These are phyloP conservation scores for Antedon mediterranea DNA, from an alignment of 53 echinoderm and acorn worm species.

Conservation along the genomic window DNA sequence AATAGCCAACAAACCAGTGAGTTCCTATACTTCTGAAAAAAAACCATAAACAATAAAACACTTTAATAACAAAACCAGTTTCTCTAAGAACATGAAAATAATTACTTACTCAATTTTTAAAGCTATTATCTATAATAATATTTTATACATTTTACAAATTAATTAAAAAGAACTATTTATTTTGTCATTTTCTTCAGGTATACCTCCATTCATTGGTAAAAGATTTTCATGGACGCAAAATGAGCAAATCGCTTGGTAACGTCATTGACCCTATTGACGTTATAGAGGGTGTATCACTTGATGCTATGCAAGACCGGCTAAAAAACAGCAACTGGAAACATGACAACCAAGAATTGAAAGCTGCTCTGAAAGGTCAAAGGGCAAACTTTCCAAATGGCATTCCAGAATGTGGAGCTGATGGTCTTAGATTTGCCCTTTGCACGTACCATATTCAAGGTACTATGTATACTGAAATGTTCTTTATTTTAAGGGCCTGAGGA, in stretches of 20 bases:
- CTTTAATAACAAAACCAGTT: too few species aligned
- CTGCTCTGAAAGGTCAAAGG: slow-evolving; percentile 40
- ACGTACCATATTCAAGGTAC: slow-evolving; percentile 94
- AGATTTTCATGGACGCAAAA: slow-evolving; percentile 92
- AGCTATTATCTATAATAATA: too few species aligned
- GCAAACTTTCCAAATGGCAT: slow-evolving; percentile 82
- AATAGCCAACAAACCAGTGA: too few species aligned
- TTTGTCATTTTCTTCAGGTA: neutral
- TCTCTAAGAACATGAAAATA: too few species aligned
- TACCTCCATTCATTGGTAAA: slow-evolving; percentile 93
- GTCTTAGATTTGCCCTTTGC: slow-evolving; percentile 92
- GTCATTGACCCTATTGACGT: slow-evolving; percentile 96
- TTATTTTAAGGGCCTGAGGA: too few species aligned
- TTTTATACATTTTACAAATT: too few species aligned
- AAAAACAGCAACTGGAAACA: neutral
- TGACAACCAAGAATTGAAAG: neutral
- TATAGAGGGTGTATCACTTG: slow-evolving; percentile 56
- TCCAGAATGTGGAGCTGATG: slow-evolving; percentile 98
- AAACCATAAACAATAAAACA: too few species aligned
- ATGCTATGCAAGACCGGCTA: slow-evolving; percentile 15
- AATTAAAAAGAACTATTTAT: too few species aligned
- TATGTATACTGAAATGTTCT: too few species aligned
- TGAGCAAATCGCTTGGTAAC: slow-evolving; percentile 98
- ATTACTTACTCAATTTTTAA: too few species aligned
- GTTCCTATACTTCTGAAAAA: too few species aligned